Conservation (phyloP, 2,113 vertebrate genomes). For the Electrona antarctica region DNA sequence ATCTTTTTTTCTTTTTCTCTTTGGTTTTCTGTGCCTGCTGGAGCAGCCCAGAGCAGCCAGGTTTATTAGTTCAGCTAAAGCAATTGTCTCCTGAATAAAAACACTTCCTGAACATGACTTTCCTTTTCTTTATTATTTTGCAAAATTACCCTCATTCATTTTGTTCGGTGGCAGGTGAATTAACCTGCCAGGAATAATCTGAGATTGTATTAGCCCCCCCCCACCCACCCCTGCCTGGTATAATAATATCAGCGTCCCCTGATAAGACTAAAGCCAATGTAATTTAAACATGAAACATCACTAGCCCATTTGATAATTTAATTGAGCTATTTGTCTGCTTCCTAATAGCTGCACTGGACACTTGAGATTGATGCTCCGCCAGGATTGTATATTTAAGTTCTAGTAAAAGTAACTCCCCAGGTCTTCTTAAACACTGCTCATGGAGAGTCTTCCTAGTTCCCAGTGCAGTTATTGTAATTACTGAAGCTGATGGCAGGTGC, state of each 20-base stretch:
- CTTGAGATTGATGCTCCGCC: conserved; percentile 85
- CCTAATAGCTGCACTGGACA: conserved; percentile 86
- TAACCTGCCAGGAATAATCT: conserved; percentile 89
- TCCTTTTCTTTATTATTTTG: conserved; percentile 89
- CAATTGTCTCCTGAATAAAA: conserved; percentile 76
- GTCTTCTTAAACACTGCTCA: conserved; percentile 80
- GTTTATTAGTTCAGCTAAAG: conserved; percentile 77
- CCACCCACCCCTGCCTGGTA: conserved; percentile 75
- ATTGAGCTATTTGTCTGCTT: conserved; percentile 90
- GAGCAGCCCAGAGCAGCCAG: conserved; percentile 64
- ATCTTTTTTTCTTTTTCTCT: too few relatives aligned
- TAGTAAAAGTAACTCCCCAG: conserved; percentile 82
- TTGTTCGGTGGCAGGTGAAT: conserved; percentile 86
- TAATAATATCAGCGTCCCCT: conserved; percentile 80
- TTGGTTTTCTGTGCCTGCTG: conserved; percentile 62
- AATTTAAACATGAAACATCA: conserved; percentile 89
- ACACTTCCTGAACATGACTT: conserved; percentile 72
- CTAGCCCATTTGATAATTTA: conserved; percentile 87
- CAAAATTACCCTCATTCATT: conserved; percentile 95
- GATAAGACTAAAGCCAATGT: conserved; percentile 81
- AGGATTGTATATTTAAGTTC: conserved; percentile 82
- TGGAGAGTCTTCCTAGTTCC: conserved; percentile 43
- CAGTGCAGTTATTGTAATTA: conserved; percentile 45
- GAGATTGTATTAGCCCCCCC: conserved; percentile 80
- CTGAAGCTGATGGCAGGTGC: conserved; percentile 44